phyloP scores from a whole-genome alignment of 2,797 vertebrate species.

The Bradypodion ventrale region DNA sequence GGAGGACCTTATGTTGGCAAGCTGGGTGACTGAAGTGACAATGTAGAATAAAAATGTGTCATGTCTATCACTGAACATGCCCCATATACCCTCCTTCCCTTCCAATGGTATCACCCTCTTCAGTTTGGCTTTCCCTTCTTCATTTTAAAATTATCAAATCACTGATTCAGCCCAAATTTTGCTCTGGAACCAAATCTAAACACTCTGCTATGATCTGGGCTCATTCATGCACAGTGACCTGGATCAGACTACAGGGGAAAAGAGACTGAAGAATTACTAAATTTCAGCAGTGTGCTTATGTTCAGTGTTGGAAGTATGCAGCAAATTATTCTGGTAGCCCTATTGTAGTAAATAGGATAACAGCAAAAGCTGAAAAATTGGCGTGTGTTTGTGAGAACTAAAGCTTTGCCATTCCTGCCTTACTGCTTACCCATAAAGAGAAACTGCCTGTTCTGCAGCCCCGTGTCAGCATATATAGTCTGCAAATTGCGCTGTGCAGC shows the following conservation, averaged over 20 bases:
- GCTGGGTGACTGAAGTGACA: too few species aligned
- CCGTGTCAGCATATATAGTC: background rate
- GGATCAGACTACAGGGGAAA: background rate
- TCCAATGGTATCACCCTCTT: too few species aligned
- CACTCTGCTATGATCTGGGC: too few species aligned
- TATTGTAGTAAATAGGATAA: background rate
- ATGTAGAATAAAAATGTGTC: too few species aligned
- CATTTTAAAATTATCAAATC: too few species aligned
- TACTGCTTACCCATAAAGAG: background rate
- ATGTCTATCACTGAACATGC: too few species aligned
- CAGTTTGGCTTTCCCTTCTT: too few species aligned
- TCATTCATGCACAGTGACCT: too few species aligned
- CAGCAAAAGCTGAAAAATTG: background rate
- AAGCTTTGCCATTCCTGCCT: background rate
- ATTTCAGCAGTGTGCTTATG: background rate
- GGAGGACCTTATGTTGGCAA: too few species aligned
- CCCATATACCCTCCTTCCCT: too few species aligned
- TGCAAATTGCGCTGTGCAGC: background rate
- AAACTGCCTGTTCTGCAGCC: background rate
- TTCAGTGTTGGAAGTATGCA: background rate
- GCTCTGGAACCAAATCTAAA: too few species aligned
- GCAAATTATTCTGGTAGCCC: background rate
- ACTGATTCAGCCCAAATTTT: too few species aligned
- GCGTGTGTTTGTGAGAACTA: background rate
- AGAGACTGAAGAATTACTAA: background rate